A percentile compares a stretch with the other conserved stretches of the same genome.
Conservation (phyloP, 92 coral and sea anemone species). For the Bergia puertoricense region DNA sequence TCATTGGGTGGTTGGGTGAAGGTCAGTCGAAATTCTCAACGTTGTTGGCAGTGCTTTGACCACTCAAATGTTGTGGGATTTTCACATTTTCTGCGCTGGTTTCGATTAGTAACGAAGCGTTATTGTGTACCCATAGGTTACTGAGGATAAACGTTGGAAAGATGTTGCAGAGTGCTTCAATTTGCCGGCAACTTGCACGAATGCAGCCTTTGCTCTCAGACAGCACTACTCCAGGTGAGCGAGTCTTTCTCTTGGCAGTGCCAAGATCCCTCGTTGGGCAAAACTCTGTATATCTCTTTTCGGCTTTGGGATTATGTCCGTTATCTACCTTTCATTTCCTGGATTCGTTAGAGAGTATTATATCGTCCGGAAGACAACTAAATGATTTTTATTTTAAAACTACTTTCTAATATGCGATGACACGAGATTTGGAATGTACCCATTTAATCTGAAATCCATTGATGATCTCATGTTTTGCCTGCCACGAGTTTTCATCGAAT, state of each 20-base stretch:
- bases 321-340: conserved; percentile 25
- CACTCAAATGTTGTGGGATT: neutral
- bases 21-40: conserved; percentile 58
- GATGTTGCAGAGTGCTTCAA: conserved; percentile 94
- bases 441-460: neutral
- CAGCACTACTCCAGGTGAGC: conserved; percentile 92
- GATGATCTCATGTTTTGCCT: neutral
- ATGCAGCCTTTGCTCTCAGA: conserved; percentile 96
- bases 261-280: neutral
- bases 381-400: neutral
- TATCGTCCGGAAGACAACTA: conserved; percentile 18
- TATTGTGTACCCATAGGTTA: conserved; percentile 65
- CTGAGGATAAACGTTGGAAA: conserved; percentile 94
- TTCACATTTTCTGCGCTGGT: conserved; percentile 1
- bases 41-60: conserved; percentile 22
- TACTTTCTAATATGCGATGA: neutral
- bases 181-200: conserved; percentile 95
- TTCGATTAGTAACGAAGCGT: conserved; percentile 27
- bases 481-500: neutral
- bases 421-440: neutral
- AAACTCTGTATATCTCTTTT: neutral
- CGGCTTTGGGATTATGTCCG: conserved; percentile 2
- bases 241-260: conserved; percentile 32
- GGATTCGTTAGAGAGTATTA: conserved; percentile 26
- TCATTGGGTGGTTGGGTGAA: conserved; percentile 94